Percentiles rank a stretch among this genome's conserved stretches.
Evolutionary conservation across 2,888 invertebrate species (phyloP).

Genomic region (Sclerodermus sp.): DNA sequence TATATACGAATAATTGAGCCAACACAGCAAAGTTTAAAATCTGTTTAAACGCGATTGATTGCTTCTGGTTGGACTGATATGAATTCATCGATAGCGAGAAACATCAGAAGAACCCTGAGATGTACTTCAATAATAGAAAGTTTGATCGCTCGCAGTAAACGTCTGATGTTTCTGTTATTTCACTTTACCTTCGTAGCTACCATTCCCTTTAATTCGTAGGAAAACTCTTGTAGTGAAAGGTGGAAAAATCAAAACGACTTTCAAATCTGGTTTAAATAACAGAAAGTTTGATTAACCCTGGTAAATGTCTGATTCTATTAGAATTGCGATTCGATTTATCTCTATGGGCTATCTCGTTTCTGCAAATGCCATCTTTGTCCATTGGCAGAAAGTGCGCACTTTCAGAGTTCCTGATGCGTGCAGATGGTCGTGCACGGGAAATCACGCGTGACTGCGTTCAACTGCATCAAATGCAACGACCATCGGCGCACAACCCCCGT

Average conservation of each 20-base stretch:
- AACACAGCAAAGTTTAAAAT: too few relatives aligned
- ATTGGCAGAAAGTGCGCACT: slow-evolving; percentile 48
- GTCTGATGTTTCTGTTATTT: neutral
- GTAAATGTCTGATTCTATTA: too few relatives aligned
- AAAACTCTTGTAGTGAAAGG: too few relatives aligned
- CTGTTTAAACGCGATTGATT: too few relatives aligned
- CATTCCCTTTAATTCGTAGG: too few relatives aligned
- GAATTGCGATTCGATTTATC: too few relatives aligned
- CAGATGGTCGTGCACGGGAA: slow-evolving; percentile 48
- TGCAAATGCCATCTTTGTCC: slow-evolving; percentile 15
- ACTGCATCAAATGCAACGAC: slow-evolving; percentile 39
- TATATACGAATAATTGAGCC: too few relatives aligned
- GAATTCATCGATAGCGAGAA: too few relatives aligned
- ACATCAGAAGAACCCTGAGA: too few relatives aligned
- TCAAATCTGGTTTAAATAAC: neutral
- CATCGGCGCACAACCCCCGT: slow-evolving; percentile 17
- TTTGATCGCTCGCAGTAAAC: neutral
- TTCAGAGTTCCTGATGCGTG: slow-evolving; percentile 52
- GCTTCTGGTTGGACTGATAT: too few relatives aligned
- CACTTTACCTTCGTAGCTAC: too few relatives aligned
- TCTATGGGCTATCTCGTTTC: neutral
- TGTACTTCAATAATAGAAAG: neutral
- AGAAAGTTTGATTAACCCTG: neutral
- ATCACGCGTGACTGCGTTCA: slow-evolving; percentile 51
- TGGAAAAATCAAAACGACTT: too few relatives aligned